These are phyloP conservation scores for Chaetodon trifasciatus DNA, from an alignment of 2,797 vertebrate species.

Conservation along the genomic window DNA sequence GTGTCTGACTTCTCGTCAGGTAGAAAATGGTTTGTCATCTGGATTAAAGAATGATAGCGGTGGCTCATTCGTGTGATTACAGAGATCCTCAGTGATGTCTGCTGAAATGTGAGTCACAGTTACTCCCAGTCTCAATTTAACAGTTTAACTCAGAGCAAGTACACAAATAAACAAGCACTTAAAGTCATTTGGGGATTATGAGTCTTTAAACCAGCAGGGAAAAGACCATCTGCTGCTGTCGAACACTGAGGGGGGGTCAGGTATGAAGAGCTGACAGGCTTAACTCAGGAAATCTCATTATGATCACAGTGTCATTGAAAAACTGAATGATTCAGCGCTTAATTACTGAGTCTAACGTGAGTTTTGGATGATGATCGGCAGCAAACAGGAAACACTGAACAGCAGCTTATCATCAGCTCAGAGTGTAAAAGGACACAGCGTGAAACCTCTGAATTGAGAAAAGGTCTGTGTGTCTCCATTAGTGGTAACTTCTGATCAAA, in stretches of 20 bases:
- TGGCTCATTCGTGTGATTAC: too few relatives aligned
- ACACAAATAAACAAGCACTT: slow-evolving; percentile 79
- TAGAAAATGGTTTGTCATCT: too few relatives aligned
- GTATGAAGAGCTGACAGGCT: slow-evolving; percentile 27
- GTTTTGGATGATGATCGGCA: slow-evolving; percentile 39
- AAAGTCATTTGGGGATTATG: slow-evolving; percentile 78
- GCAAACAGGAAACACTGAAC: slow-evolving; percentile 57
- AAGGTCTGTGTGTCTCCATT: slow-evolving; percentile 32
- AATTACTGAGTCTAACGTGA: slow-evolving; percentile 60
- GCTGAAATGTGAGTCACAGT: too few relatives aligned
- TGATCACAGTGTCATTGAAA: slow-evolving; percentile 66
- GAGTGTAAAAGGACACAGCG: background rate
- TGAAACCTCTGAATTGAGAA: background rate
- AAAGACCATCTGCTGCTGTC: slow-evolving; percentile 77
- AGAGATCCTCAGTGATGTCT: background rate
- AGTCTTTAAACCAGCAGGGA: slow-evolving; percentile 61
- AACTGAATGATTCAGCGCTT: slow-evolving; percentile 66
- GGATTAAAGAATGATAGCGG: too few relatives aligned
- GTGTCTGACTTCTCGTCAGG: too few relatives aligned
- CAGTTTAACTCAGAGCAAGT: slow-evolving; percentile 79
- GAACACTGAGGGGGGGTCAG: slow-evolving; percentile 20
- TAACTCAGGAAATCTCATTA: slow-evolving; percentile 69
- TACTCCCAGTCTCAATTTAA: slow-evolving; percentile 56
- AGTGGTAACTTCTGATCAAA: slow-evolving; percentile 77
- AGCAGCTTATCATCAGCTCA: slow-evolving; percentile 41